Percentiles rank a stretch among this genome's conserved stretches.
phyloP scores from a whole-genome alignment of 2,888 invertebrate species.

The Tuta absoluta region DNA sequence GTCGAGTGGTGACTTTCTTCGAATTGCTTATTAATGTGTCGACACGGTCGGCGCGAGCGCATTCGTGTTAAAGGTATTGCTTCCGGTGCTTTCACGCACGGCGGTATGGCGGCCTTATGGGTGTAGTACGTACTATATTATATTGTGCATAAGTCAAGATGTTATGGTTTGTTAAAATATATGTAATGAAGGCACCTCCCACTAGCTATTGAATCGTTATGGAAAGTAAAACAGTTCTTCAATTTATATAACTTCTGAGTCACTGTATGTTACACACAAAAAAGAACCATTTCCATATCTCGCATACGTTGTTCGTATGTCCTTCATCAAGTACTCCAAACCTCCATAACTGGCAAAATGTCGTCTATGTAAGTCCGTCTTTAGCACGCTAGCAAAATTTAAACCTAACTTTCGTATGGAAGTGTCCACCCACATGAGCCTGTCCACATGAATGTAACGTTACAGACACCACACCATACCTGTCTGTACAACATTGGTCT shows the following conservation, averaged over 20 bases:
- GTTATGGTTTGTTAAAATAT: not conserved
- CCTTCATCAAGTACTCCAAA: not conserved
- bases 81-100: slow-evolving; percentile 55
- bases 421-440: too few relatives aligned
- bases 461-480: not conserved
- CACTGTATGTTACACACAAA: not conserved
- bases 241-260: not conserved
- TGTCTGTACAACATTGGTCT: not conserved
- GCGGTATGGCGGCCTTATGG: slow-evolving; percentile 13
- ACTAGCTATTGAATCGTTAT: not conserved
- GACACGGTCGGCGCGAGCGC: slow-evolving; percentile 24
- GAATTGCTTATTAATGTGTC: slow-evolving; percentile 31
- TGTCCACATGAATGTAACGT: not conserved
- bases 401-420: too few relatives aligned
- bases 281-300: not conserved
- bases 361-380: too few relatives aligned
- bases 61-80: slow-evolving; percentile 47
- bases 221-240: not conserved
- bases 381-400: too few relatives aligned
- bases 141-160: not conserved
- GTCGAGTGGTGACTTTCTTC: slow-evolving; percentile 26
- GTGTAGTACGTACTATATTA: not conserved
- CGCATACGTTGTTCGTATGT: not conserved
- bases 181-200: not conserved
- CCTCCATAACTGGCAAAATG: too few relatives aligned